Evolutionary conservation across 1,140 invertebrate genomes (phyloP).

Genomic region (Cydia amplana): DNA sequence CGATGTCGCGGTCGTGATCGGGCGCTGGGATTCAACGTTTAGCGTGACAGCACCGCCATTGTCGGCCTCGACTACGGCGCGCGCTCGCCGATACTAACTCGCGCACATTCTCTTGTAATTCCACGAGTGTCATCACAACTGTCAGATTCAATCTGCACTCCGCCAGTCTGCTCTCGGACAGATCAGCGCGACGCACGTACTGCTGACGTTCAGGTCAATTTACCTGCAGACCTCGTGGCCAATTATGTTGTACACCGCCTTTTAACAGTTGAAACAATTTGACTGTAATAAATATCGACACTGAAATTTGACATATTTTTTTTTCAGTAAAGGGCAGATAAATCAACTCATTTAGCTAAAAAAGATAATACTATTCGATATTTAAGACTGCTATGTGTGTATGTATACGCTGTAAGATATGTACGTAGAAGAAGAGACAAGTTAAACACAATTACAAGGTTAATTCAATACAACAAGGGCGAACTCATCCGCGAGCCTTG

Average conservation of each 20-base stretch:
- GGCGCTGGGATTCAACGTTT: slow-evolving; percentile 60
- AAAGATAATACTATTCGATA: too few species aligned
- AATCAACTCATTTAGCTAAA: too few species aligned
- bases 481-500: too few species aligned
- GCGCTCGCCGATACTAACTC: slow-evolving; percentile 54
- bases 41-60: slow-evolving; percentile 73
- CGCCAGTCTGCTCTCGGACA: slow-evolving; percentile 44
- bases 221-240: slow-evolving; percentile 41
- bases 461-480: too few species aligned
- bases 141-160: slow-evolving; percentile 70
- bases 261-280: slow-evolving; percentile 31
- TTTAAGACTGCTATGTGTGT: too few species aligned
- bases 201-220: slow-evolving; percentile 37
- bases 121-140: slow-evolving; percentile 71
- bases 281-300: background rate
- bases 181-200: slow-evolving; percentile 36
- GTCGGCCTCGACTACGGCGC: slow-evolving; percentile 56
- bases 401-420: too few species aligned
- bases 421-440: too few species aligned
- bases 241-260: slow-evolving; percentile 34
- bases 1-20: slow-evolving; percentile 78
- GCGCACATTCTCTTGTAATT: slow-evolving; percentile 74
- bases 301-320: background rate
- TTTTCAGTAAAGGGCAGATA: background rate
- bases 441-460: too few species aligned